These are phyloP conservation scores for Palaemon carinicauda DNA, from an alignment of 1,140 invertebrate species.

Conservation along the genomic window DNA sequence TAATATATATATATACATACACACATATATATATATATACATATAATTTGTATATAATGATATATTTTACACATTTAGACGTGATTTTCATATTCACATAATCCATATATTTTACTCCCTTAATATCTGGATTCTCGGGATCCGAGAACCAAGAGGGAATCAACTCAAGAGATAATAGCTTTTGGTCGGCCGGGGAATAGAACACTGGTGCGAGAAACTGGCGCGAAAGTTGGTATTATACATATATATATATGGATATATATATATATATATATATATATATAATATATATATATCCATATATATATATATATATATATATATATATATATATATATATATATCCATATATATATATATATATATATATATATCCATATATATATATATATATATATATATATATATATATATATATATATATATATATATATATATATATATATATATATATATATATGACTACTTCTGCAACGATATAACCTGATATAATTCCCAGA, in stretches of 20 bases:
- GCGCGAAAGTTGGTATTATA: too few species aligned
- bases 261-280: neutral
- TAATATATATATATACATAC: neutral
- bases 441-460: slow-evolving; percentile 14
- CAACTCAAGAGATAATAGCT: too few species aligned
- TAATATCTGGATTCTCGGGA: too few species aligned
- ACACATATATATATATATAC: too few species aligned
- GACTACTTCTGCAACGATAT: too few species aligned
- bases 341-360: slow-evolving; percentile 20
- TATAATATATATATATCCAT: neutral
- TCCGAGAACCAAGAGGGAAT: too few species aligned
- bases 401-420: slow-evolving; percentile 30
- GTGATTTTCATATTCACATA: too few species aligned
- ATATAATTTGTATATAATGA: neutral
- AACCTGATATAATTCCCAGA: too few species aligned
- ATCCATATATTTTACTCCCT: too few species aligned
- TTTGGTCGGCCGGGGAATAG: too few species aligned
- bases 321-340: slow-evolving; percentile 19
- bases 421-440: slow-evolving; percentile 34
- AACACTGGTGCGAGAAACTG: too few species aligned
- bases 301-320: neutral
- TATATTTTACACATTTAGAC: neutral
- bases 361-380: neutral
- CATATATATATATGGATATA: too few species aligned
- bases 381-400: slow-evolving; percentile 17